Evolutionary conservation across 1,140 invertebrate species (phyloP), one percentile per base, ranked within the genome.

Genomic region (Dysdera silvatica): DNA sequence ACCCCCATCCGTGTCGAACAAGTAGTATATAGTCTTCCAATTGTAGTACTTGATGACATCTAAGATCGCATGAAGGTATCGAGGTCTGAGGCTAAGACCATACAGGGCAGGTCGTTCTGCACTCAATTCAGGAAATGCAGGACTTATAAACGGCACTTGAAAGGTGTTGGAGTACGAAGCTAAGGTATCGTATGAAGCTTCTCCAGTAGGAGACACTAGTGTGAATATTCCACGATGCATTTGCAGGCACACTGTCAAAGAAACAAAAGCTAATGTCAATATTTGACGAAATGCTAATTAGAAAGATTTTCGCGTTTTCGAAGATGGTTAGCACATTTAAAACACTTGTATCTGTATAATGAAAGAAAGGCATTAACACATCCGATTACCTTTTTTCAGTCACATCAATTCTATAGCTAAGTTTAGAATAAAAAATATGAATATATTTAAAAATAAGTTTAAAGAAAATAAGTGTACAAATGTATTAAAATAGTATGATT

Each of bases 91-190:
- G 73, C 88, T 91, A 69, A 92, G 87, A 47, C 89, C 89, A 74
- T 87, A 91, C 77, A 70, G 89, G 79, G 69, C 86, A 84, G 40
- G 88, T 86, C 2, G 88, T 89, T 24, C 87, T 87, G 52, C 49
- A 53, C 60, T 67, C 28, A 91, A 90, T 78, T 93, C 89, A 0
- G 90, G 89, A 76, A 92, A 93, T 86, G 88, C 91, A 10, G 89
- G 89, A 29, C 89, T 94, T 35, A 97, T 83, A 74, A 95, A 95
- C 24, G 94, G 94, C 87, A 96, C 91, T 76, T 95, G 88, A 75
- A 95, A 96, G 5, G 91, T 95, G 76, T 95, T 94, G 70, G 88
- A 89, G 77, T 95, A 95, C 1, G 91, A 95, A 73, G 95, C 91
- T 37, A 96, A 82, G 26, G 91, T 96, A 75, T 94, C 88, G 75